Base-by-base conservation (phyloP, 2,888 invertebrate species). In the Ephialtes manifestator region DNA sequence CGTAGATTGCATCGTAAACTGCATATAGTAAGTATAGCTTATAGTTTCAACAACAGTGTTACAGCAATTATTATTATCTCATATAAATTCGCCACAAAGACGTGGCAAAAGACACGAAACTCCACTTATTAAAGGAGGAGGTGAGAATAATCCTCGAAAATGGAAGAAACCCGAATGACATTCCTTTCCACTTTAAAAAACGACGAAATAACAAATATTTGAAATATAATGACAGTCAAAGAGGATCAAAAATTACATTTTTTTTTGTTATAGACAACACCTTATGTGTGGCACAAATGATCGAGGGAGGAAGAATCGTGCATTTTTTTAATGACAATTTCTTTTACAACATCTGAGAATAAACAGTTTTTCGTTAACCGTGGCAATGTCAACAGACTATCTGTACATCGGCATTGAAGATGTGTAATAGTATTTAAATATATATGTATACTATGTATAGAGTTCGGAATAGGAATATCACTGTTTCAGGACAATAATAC, bases 351-450 rank as follows among this genome's bases (percentile, higher is more conserved):
- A 60, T 79, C 68, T 46, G 43, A 70, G 46, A 63, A 68, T 18
- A 60, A 58, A 51, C 35, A 43, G 28, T 51, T 65, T 65, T 68
- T 18, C 18, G 81, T 81, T 55, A 51, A 46, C 46, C 82, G 81
- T 81, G 87, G 84, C 83, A 84, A 85, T 84, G 48, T 81, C 79
- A 87, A 55, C 67, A 51, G 78, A 77, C 80, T 18, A 75, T 80
- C 53, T 39, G 75, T 81, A 70, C 76, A 58, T 83, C 85, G 53
- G 46, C 75, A 70, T 60, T 68, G 35, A 77, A 74, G 31, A 24
- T 46, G 55, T 71, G 10, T 76, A 76, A 58, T 72, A 82, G 76
- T 71, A 67, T 77, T 77, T 71, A 76, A 72, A 81, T 55, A 76
- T 65, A 67, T 43, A 67, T 71, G 43, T 74, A 55, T 63, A 67